Evolutionary conservation across 2,113 vertebrate genomes (phyloP).

Genomic region (Collichthys lucidus): DNA sequence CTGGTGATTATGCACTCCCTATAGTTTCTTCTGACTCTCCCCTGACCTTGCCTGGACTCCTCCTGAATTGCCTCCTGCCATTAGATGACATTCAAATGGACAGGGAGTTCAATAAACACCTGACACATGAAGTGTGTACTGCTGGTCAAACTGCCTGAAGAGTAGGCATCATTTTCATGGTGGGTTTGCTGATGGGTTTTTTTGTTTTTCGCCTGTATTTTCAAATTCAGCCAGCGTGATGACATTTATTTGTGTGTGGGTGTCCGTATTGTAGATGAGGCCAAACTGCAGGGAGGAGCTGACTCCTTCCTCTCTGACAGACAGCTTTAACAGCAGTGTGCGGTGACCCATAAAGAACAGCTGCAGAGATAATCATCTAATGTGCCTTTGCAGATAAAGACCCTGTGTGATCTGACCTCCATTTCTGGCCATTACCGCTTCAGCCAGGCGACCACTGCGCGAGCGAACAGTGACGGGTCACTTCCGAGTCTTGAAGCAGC

Average conservation of each 20-base stretch:
- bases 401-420: slow-evolving; percentile 58
- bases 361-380: slow-evolving; percentile 66
- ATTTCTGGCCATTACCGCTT: slow-evolving; percentile 63
- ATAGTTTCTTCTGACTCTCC: slow-evolving; percentile 17
- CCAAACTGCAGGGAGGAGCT: slow-evolving; percentile 36
- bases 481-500: background rate
- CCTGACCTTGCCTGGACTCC: slow-evolving; percentile 18
- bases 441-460: slow-evolving; percentile 34
- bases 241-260: slow-evolving; percentile 57
- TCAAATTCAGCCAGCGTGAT: slow-evolving; percentile 17
- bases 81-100: slow-evolving; percentile 29
- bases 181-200: background rate
- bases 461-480: slow-evolving; percentile 33
- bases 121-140: background rate
- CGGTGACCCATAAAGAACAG: slow-evolving; percentile 54
- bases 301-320: slow-evolving; percentile 31
- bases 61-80: background rate
- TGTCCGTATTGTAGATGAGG: slow-evolving; percentile 50
- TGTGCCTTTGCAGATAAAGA: slow-evolving; percentile 59
- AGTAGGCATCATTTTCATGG: background rate
- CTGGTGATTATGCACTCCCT: slow-evolving; percentile 38
- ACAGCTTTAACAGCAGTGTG: slow-evolving; percentile 45
- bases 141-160: background rate
- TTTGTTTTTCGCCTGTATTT: slow-evolving; percentile 21
- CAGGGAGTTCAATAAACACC: slow-evolving; percentile 1